These are phyloP conservation scores for Melanchra persicariae DNA, from an alignment of 2,888 invertebrate genomes.

Conservation along the genomic window DNA sequence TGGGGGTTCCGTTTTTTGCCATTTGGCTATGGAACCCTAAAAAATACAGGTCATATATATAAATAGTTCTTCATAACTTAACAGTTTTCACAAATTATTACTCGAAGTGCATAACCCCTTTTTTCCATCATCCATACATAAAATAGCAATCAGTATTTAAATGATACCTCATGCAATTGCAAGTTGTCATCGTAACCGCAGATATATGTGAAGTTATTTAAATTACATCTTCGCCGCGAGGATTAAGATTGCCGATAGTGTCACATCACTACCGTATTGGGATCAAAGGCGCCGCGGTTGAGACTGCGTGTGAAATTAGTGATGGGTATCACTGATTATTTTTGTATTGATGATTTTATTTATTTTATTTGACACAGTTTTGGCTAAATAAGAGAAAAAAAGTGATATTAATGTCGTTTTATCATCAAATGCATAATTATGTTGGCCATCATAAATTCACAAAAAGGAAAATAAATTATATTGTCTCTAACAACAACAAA, in stretches of 20 bases:
- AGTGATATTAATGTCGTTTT: background rate
- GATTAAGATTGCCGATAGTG: conserved; percentile 67
- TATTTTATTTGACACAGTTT: background rate
- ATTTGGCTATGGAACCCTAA: no score
- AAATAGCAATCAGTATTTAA: conserved; percentile 17
- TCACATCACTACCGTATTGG: conserved; percentile 65
- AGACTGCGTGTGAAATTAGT: conserved; percentile 49
- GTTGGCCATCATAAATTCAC: background rate
- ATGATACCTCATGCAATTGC: conserved; percentile 16
- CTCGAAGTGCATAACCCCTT: background rate
- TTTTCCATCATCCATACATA: background rate
- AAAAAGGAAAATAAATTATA: no score
- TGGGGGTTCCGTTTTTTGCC: no score
- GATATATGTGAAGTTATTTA: conserved; percentile 61
- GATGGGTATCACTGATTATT: conserved; percentile 2
- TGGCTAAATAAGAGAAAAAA: background rate
- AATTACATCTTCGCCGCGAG: conserved; percentile 56
- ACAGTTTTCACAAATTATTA: background rate
- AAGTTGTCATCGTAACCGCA: conserved; percentile 53
- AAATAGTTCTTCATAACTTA: no score
- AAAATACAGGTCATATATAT: no score
- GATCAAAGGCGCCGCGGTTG: conserved; percentile 61
- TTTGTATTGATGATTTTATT: background rate
- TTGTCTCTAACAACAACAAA: no score
- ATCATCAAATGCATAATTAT: background rate